These are phyloP conservation scores for Arizona elegans DNA, from an alignment of 2,113 vertebrate species.

Conservation along the genomic window DNA sequence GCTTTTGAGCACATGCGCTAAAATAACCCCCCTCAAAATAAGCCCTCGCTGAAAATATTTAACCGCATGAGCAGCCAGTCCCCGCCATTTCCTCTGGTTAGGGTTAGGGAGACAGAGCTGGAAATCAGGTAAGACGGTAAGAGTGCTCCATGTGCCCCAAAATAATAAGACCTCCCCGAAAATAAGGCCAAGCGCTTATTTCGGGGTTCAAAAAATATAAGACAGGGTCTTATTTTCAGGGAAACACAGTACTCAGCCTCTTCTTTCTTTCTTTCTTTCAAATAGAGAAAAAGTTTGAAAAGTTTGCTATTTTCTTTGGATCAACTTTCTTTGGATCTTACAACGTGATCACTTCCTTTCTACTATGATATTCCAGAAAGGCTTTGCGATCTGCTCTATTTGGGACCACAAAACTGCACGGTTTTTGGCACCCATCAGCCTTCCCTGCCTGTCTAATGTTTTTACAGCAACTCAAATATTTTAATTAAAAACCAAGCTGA, in stretches of 20 bases:
- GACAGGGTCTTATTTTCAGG: no score
- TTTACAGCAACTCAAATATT: neutral
- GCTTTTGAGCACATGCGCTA: no score
- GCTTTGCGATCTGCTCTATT: neutral
- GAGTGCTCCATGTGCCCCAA: no score
- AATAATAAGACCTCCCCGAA: no score
- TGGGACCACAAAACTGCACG: neutral
- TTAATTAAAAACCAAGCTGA: neutral
- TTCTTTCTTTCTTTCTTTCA: neutral
- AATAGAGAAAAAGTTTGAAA: neutral
- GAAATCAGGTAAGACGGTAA: no score
- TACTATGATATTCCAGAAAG: neutral
- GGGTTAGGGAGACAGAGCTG: no score
- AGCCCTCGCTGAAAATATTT: no score
- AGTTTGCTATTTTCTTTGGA: neutral
- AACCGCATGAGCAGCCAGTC: no score
- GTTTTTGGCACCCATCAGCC: neutral
- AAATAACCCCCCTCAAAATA: no score
- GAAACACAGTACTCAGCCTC: neutral
- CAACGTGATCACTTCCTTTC: neutral
- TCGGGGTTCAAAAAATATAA: no score
- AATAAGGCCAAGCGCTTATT: no score
- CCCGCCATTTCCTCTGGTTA: no score
- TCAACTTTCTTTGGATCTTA: neutral
- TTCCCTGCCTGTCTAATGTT: neutral